Evolutionary conservation across 2,888 invertebrate genomes (phyloP).

Genomic region (Drosophila fulvimacula): DNA sequence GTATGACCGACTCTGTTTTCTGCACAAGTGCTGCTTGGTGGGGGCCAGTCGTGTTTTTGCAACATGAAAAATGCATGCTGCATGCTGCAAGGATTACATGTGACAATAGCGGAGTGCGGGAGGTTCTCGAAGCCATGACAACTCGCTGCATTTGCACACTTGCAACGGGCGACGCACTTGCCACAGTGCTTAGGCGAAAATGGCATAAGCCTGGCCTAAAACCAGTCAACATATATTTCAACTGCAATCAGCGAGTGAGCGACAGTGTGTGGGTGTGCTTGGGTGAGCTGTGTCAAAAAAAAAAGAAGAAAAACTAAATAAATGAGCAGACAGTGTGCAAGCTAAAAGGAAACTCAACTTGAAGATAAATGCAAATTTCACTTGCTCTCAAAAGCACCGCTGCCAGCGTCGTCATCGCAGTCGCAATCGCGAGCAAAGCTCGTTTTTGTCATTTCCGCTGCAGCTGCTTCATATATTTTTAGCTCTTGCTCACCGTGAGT

Average conservation of each 20-base stretch:
- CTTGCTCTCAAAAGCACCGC: conserved; percentile 27
- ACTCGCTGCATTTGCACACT: conserved; percentile 35
- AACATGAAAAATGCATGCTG: conserved; percentile 51
- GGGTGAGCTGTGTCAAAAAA: conserved; percentile 7
- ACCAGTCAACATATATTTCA: conserved; percentile 50
- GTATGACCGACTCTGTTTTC: neutral
- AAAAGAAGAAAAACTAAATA: conserved; percentile 44
- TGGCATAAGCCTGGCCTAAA: conserved; percentile 65
- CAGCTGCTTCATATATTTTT: conserved; percentile 15
- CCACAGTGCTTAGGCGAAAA: conserved; percentile 47
- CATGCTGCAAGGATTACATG: neutral
- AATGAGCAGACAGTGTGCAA: conserved; percentile 44
- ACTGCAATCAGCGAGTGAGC: conserved; percentile 9
- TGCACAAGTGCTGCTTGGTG: conserved; percentile 22
- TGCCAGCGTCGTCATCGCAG: conserved; percentile 11
- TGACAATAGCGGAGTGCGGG: neutral
- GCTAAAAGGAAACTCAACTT: conserved; percentile 50
- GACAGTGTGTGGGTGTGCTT: conserved; percentile 8
- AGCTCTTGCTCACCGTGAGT: neutral
- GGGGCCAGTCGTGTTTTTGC: conserved; percentile 20
- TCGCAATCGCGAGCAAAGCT: conserved; percentile 29
- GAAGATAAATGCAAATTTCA: conserved; percentile 75
- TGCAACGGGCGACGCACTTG: conserved; percentile 51
- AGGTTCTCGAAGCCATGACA: conserved; percentile 24
- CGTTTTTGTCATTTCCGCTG: conserved; percentile 63